Evolutionary conservation across 2,113 vertebrate genomes (phyloP), one percentile per base, ranked within the genome.

Genomic region (Rhizomys pruinosus): DNA sequence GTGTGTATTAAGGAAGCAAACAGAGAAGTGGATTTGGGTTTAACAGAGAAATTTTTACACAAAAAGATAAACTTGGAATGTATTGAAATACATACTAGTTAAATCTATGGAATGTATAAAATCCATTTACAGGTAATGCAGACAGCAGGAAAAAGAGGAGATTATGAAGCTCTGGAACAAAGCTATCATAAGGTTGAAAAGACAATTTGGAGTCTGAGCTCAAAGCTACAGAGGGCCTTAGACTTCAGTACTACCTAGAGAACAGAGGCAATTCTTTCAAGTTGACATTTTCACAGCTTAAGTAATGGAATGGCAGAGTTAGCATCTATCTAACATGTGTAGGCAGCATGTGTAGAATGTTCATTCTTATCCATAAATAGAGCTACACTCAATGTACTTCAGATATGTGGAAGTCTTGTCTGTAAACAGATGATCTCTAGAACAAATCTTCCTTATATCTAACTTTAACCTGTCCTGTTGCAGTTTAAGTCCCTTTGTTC

Each of bases 401-500:
- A 89, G 64, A 89, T 3, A 39, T 39, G 23, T 57, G 71, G 22
- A 44, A 77, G 12, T 55, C 52, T 88, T 25, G 76, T 12, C 12
- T 78, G 5, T 34, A 59, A 86, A 84, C 71, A 25, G 16, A 16
- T 9, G 79, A 79, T 74, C 5, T 82, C 11, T 17, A 61, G 68
- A 84, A 76, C 22, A 2, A 1, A 34, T 69, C 16, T 59, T 93
- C 11, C 55, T 61, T 88, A 20, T 34, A 11, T 84, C 84, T 97
- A 44, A 92, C 22, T 94, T 84, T 59, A 74, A 71, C 76, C 22
- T 2, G 2, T 81, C 84, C 29, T 84, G 23, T 72, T 89, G 16
- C 61, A 80, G 76, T 57, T 93, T 79, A 74, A 91, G 11, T 47
- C 42, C 37, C 37, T 66, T 22, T 77, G 74, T 92, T 96, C 88